Conservation (phyloP, 2,888 invertebrate species). For the Melipona bicolor region DNA sequence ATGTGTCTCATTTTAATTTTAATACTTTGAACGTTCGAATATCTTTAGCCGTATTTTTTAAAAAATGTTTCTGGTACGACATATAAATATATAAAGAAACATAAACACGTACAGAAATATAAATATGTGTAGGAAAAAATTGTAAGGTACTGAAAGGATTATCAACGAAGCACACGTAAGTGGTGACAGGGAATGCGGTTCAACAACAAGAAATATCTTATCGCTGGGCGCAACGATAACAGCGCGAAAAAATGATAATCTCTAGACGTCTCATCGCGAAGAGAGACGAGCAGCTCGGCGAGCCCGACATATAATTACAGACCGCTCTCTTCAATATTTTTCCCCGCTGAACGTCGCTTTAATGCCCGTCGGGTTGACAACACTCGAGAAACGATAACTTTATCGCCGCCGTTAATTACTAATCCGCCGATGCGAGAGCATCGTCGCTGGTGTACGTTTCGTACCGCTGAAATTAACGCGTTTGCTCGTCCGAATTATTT, state of each 20-base stretch:
- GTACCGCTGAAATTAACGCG: neutral
- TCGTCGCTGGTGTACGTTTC: neutral
- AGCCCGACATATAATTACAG: conserved; percentile 63
- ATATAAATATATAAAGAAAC: no score
- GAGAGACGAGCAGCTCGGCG: neutral
- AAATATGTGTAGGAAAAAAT: no score
- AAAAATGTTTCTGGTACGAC: no score
- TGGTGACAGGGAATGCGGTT: conserved; percentile 5
- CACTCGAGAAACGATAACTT: neutral
- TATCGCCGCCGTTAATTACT: conserved; percentile 7
- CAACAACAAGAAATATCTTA: conserved; percentile 23
- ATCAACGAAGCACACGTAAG: conserved; percentile 1
- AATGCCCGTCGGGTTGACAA: conserved; percentile 44
- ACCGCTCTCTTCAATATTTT: conserved; percentile 64
- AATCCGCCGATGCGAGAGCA: conserved; percentile 3
- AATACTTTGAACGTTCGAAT: no score
- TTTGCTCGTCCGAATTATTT: neutral
- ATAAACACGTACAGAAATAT: no score
- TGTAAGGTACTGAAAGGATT: no score
- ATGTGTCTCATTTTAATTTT: no score
- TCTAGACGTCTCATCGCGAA: neutral
- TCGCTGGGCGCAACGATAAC: conserved; percentile 16
- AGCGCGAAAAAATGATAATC: conserved; percentile 25
- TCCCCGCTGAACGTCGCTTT: conserved; percentile 72
- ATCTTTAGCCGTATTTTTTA: no score